Conservation (phyloP, 2,888 invertebrate species). For the Orchesella flavescens region DNA sequence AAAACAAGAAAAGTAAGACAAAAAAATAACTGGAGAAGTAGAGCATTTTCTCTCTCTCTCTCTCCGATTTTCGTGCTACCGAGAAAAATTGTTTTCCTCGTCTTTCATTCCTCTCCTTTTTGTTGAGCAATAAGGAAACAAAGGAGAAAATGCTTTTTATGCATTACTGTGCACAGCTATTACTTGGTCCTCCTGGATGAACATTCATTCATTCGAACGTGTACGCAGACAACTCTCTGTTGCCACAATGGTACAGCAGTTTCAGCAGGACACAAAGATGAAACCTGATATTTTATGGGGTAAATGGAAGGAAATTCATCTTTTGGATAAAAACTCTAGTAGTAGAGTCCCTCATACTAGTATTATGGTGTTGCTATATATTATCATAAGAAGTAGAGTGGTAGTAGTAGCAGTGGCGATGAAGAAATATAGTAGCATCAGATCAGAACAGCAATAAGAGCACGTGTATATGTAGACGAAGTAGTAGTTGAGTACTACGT, state of each 20-base stretch:
- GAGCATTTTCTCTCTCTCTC: slow-evolving; percentile 7
- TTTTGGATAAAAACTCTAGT: too few species aligned
- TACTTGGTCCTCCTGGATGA: slow-evolving; percentile 46
- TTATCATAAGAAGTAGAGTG: too few species aligned
- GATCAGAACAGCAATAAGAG: slow-evolving; percentile 30
- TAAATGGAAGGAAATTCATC: neutral
- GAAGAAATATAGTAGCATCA: neutral
- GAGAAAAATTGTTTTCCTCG: neutral
- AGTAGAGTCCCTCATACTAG: too few species aligned
- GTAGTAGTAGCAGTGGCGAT: too few species aligned
- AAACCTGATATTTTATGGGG: slow-evolving; percentile 38
- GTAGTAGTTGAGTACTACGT: neutral
- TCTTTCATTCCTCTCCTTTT: slow-evolving; percentile 6
- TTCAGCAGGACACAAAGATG: slow-evolving; percentile 1
- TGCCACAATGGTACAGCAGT: too few species aligned
- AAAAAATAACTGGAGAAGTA: slow-evolving; percentile 20
- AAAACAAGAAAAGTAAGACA: slow-evolving; percentile 30
- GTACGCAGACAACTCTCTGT: too few species aligned
- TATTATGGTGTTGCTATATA: too few species aligned
- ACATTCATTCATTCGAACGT: slow-evolving; percentile 43
- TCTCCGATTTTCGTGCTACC: slow-evolving; percentile 10
- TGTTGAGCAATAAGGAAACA: slow-evolving; percentile 19
- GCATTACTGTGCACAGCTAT: neutral
- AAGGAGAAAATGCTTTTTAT: slow-evolving; percentile 6
- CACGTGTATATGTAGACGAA: slow-evolving; percentile 7